Evolutionary conservation across 2,113 vertebrate genomes (phyloP), one percentile per base, ranked within the genome.

Genomic region (Melospiza melodia): DNA sequence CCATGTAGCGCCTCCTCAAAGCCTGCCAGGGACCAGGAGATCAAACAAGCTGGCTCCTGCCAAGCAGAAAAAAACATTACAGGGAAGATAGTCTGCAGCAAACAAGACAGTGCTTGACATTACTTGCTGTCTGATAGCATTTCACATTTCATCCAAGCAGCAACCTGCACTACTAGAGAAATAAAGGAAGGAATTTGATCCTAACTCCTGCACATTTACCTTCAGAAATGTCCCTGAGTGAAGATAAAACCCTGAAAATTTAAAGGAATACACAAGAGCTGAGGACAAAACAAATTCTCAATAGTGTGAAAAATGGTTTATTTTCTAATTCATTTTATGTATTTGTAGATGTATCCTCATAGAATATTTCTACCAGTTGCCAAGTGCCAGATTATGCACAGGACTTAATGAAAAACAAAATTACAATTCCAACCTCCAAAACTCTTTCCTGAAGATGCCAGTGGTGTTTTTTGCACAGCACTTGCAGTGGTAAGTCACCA

Each of bases 101-200:
- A 65, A 90, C 13, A 62, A 41, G 58, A 5, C 5, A 20, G 37
- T 37, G 14, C 33, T 90, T 49, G 51, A 74, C 9, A 14, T 24
- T 21, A 24, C n/a, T 21, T 76, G 44, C 33, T 83, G 6, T 68
- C 46, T 77, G 37, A 43, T 80, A 49, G 37, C 31, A 73, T 76
- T 69, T 66, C 63, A 44, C 12, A 8, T 46, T 76, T 33, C 11
- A 66, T 83, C 72, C 43, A 58, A 68, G 57, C 39, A 78, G 48
- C 25, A 37, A 6, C 16, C 24, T 68, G 28, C 4, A 43, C 0
- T 2, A 67, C 19, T 12, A 48, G 5, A 2, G 2, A 74, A 67
- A 62, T 11, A 51, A 63, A 68, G 18, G 10, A 69, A 63, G 9
- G 15, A 54, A 15, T 80, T 90, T 1, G 2, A 39, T 46, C 25